These are phyloP conservation scores for Virgularia gustaviana DNA, from an alignment of 92 coral and sea anemone genomes.

Conservation along the genomic window DNA sequence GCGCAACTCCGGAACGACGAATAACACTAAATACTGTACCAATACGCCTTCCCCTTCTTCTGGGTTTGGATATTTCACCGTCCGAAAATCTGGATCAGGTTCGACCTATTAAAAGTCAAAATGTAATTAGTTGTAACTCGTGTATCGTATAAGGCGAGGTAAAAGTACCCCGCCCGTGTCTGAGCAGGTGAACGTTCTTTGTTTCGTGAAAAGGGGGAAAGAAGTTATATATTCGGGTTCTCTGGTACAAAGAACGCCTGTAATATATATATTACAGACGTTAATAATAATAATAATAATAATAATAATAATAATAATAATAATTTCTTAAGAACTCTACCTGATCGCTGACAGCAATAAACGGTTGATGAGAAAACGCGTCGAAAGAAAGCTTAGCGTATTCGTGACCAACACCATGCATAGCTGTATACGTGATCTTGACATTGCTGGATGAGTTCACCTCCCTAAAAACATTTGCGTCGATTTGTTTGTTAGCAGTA, in stretches of 20 bases:
- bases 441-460: constrained; percentile 64
- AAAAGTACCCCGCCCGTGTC: no score
- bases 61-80: constrained; percentile 93
- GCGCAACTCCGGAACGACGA: no score
- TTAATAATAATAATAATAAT: no score
- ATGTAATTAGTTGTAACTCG: no score
- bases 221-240: no score
- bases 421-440: constrained; percentile 81
- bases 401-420: constrained; percentile 97
- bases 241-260: no score
- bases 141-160: no score
- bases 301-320: no score
- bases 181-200: no score
- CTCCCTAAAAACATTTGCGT: constrained; percentile 50
- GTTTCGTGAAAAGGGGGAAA: no score
- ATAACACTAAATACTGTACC: no score
- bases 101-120: constrained; percentile 66
- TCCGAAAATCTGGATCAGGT: constrained; percentile 95
- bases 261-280: no score
- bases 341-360: constrained; percentile 89
- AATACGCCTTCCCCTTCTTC: constrained; percentile 98
- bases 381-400: constrained; percentile 85
- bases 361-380: constrained; percentile 76
- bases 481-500: not conserved
- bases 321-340: constrained; percentile 40